A percentile compares a stretch with the other conserved stretches of the same genome.
phyloP scores from a whole-genome alignment of 2,888 invertebrate species.

The Pogonocherus hispidulus region DNA sequence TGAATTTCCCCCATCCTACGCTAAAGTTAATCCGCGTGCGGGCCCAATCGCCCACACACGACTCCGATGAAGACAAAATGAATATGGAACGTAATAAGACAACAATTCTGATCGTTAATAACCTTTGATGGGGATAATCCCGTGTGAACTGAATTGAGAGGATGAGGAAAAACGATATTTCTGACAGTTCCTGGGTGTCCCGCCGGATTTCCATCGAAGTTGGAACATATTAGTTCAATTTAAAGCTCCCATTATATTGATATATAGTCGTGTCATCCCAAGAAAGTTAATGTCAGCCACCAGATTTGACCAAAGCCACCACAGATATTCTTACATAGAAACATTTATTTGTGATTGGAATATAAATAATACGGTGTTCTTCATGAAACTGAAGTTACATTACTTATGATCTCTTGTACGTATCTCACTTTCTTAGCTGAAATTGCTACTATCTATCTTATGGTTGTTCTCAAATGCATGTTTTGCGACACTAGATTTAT shows the following conservation, averaged over 20 bases:
- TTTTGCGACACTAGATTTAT: too few species aligned
- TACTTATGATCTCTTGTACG: too few species aligned
- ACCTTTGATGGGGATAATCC: constrained; percentile 27
- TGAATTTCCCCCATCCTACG: too few species aligned
- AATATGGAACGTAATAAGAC: constrained; percentile 14
- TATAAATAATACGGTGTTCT: too few species aligned
- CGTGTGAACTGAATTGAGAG: constrained; percentile 6
- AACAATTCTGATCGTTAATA: constrained; percentile 24
- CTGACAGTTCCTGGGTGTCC: constrained; percentile 19
- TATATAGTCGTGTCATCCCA: constrained; percentile 33
- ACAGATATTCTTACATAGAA: too few species aligned
- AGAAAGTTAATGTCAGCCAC: constrained; percentile 23
- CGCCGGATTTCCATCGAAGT: constrained; percentile 15
- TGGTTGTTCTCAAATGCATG: not conserved
- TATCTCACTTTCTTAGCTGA: too few species aligned
- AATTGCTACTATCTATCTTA: constrained; percentile 9
- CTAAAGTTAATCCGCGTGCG: too few species aligned
- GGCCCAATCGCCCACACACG: too few species aligned
- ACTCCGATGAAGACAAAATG: too few species aligned
- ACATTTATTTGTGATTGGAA: too few species aligned
- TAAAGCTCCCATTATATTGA: constrained; percentile 31
- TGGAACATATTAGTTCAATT: constrained; percentile 28
- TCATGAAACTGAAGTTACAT: too few species aligned
- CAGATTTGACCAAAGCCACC: constrained; percentile 7
- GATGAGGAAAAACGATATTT: constrained; percentile 21